Evolutionary conservation across 2,888 invertebrate genomes (phyloP).

Genomic region (Amphipoea lucens): DNA sequence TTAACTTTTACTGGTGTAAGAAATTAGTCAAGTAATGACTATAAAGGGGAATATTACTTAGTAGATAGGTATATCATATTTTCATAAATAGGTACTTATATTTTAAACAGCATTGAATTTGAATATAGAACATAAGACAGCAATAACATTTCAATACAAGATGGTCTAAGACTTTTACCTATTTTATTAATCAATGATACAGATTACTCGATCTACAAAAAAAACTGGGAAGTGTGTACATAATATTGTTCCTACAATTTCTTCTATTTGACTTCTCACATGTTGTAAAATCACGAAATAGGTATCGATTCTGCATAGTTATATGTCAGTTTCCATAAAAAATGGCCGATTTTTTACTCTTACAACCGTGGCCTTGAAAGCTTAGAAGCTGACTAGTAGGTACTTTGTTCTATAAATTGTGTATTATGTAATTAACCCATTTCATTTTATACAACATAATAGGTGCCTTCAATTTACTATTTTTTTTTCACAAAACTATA

Average conservation of each 20-base stretch:
- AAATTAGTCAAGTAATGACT: neutral
- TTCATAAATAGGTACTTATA: neutral
- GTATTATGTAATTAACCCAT: neutral
- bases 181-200: neutral
- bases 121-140: neutral
- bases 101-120: neutral
- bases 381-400: constrained; percentile 38
- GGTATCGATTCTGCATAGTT: constrained; percentile 21
- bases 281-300: constrained; percentile 22
- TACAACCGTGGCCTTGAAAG: constrained; percentile 44
- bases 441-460: neutral
- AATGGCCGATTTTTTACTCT: constrained; percentile 28
- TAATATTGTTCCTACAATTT: neutral
- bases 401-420: neutral
- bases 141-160: neutral
- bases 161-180: neutral
- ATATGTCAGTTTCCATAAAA: constrained; percentile 25
- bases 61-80: too few relatives aligned
- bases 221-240: neutral
- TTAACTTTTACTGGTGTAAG: neutral
- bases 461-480: neutral
- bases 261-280: neutral
- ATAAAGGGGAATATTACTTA: neutral
- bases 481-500: neutral
- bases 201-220: neutral